Base-by-base conservation (phyloP, 2,113 vertebrate genomes). In the Lutjanus erythropterus region DNA sequence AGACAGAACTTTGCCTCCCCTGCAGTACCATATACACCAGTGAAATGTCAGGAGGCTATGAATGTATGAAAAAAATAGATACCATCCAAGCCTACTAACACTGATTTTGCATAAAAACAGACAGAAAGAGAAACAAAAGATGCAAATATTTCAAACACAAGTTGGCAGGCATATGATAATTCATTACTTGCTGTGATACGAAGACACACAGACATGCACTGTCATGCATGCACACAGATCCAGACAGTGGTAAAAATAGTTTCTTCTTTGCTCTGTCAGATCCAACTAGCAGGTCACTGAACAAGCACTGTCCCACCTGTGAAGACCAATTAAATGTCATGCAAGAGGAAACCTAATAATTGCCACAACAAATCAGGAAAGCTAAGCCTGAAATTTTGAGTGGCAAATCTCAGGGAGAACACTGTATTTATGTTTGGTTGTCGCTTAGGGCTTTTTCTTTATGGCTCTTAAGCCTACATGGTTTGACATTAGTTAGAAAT, bases 151-250 rank as follows among this genome's bases (percentile, higher is more conserved):
- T 73, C 65, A 66, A 37, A 53, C 55, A 58, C 42, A 85, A 49
- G 71, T 65, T 8, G 53, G 58, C 42, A 68, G 67, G 70, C 75
- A 68, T 75, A 71, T 79, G 79, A 87, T 76, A 77, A 82, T 86
- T 74, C 61, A 62, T 67, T 49, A 21, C 81, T 80, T 56, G 68
- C 82, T 84, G 77, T 52, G 80, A 89, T 66, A 49, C 35, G 49
- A 64, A 70, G 75, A 86, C 49, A 77, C 21, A 12, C 69, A 67
- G 18, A 29, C 65, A 71, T 15, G 14, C 27, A 74, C 75, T 1
- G 42, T 50, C 64, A 60, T 60, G 50, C 50, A 19, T 15, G 5
- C 33, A 67, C 37, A 66, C 6, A 42, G 23, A 60, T 23, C 2
- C 33, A 81, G 53, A 73, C 42, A 29, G 16, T 6, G 29, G 66